Evolutionary conservation across 2,888 invertebrate species (phyloP).

Genomic region (Cheilosia impressa): DNA sequence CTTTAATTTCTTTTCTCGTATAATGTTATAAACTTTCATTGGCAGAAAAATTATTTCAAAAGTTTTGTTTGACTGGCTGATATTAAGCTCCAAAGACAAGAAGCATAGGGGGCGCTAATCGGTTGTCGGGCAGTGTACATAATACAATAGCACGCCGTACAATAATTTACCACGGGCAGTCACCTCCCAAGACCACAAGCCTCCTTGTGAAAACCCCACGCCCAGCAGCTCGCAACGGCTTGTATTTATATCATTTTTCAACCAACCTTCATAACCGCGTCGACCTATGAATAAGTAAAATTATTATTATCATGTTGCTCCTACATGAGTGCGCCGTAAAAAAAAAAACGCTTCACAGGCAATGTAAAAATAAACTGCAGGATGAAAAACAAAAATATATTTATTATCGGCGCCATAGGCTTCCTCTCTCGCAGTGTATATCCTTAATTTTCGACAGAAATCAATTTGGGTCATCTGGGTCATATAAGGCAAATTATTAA

Average conservation of each 20-base stretch:
- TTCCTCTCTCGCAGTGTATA: background rate
- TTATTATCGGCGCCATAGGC: conserved; percentile 14
- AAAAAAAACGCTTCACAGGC: background rate
- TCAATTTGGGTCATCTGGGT: conserved; percentile 71
- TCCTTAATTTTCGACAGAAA: conserved; percentile 64
- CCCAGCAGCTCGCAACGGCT: background rate
- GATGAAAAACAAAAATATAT: background rate
- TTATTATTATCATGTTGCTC: conserved; percentile 56
- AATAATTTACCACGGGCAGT: background rate
- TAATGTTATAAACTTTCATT: too few species aligned
- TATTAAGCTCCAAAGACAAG: too few species aligned
- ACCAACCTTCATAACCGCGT: conserved; percentile 28
- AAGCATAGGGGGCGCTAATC: too few species aligned
- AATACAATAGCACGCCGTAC: background rate
- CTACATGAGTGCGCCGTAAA: conserved; percentile 15
- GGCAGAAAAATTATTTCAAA: too few species aligned
- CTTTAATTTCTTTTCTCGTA: too few species aligned
- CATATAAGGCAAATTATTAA: conserved; percentile 18
- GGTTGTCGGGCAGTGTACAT: too few species aligned
- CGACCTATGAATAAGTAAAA: conserved; percentile 56
- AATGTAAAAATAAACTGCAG: conserved; percentile 14
- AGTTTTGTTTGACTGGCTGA: too few species aligned
- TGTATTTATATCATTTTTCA: conserved; percentile 4
- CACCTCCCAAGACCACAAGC: background rate
- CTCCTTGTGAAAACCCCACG: background rate